These are phyloP conservation scores for Macrosteles quadrilineatus DNA, from an alignment of 1,140 invertebrate genomes.

Conservation along the genomic window DNA sequence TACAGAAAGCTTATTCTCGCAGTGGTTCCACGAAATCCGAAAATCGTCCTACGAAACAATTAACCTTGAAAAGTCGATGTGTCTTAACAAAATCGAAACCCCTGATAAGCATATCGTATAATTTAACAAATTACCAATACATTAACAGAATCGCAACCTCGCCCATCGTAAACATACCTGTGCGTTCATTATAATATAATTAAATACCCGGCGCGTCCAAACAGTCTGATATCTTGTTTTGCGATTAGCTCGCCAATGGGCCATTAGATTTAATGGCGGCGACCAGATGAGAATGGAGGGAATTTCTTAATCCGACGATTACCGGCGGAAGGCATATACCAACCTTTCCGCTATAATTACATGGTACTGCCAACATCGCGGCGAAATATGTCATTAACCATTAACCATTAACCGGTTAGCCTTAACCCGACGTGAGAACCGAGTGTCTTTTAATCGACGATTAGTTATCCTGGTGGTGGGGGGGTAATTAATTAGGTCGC, in stretches of 20 bases:
- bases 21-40: no score
- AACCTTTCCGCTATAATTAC: background rate
- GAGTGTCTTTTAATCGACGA: background rate
- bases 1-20: no score
- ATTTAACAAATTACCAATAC: no score
- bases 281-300: background rate
- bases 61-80: no score
- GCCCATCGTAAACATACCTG: no score
- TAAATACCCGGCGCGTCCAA: no score
- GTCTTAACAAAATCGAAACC: no score
- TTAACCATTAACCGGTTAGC: constrained; percentile 17
- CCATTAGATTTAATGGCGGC: constrained; percentile 15
- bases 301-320: constrained; percentile 23
- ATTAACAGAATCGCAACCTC: no score
- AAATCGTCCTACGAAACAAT: no score
- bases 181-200: no score
- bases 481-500: no score
- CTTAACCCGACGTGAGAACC: constrained; percentile 21
- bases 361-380: constrained; percentile 4
- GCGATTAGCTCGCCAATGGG: constrained; percentile 19
- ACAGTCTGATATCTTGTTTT: constrained; percentile 21
- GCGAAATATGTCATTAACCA: constrained; percentile 17
- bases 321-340: constrained; percentile 2
- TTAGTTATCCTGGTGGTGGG: background rate
- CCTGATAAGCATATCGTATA: no score